Evolutionary conservation across 2,113 vertebrate genomes (phyloP).

Genomic region (Bufo bufo): DNA sequence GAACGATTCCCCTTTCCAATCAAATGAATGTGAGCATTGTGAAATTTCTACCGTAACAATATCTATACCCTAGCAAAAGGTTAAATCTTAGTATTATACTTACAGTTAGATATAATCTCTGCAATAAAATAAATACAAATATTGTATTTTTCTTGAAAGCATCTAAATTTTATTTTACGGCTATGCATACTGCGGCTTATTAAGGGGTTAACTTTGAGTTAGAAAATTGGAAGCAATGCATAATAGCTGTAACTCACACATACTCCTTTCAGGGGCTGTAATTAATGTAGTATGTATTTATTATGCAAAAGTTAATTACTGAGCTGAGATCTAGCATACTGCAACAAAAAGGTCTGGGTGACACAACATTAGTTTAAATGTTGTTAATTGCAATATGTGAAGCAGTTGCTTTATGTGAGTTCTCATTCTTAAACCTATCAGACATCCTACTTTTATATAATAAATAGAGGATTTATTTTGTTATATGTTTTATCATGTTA

Average conservation of each 20-base stretch:
- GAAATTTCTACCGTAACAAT: too few species aligned
- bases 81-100: too few species aligned
- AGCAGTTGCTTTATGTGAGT: conserved; percentile 30
- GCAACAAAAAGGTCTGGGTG: conserved; percentile 58
- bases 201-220: conserved; percentile 38
- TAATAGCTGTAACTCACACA: conserved; percentile 48
- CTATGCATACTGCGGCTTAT: not conserved
- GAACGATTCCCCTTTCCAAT: too few species aligned
- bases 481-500: not conserved
- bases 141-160: too few species aligned
- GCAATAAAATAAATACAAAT: too few species aligned
- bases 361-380: conserved; percentile 60
- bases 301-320: conserved; percentile 59
- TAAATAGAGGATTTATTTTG: conserved; percentile 2
- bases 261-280: conserved; percentile 45
- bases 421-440: conserved; percentile 19
- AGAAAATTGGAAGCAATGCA: conserved; percentile 33
- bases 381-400: conserved; percentile 57
- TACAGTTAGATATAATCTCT: too few species aligned
- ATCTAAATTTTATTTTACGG: too few species aligned
- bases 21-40: too few species aligned
- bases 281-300: conserved; percentile 59
- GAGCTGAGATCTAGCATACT: conserved; percentile 53
- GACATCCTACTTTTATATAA: conserved; percentile 26
- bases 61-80: too few species aligned